Evolutionary conservation across 2,113 vertebrate species (phyloP), one percentile per base, ranked within the genome.

Genomic region (Gorsachius goisagi): DNA sequence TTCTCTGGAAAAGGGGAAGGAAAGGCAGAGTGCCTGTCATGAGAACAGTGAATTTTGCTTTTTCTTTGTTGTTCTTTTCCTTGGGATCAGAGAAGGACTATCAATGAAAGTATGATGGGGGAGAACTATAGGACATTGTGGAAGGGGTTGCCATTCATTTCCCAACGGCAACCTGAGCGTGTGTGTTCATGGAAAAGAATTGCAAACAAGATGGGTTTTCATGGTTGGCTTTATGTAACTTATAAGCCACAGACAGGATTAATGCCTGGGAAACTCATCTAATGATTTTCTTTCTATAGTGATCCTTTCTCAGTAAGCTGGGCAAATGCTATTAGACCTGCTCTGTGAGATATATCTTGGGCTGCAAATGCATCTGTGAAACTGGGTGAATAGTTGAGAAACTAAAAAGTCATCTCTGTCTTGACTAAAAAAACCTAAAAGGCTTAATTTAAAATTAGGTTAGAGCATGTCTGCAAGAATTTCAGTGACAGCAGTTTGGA

Each of bases 361-460:
- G 28, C 47, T 87, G 35, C 52, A 93, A 85, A 79, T 82, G 45
- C 26, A 17, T 33, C 69, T 79, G 44, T 56, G 69, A 91, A 86
- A 45, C 39, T 75, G 37, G 15, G 21, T 5, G 5, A 91, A 81
- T 72, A 78, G 60, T 26, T 60, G 39, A 92, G 33, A 24, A 89
- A 44, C 60, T 63, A 24, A 89, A 63, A 92, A 86, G 21, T 50
- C 11, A 28, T 87, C 44, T 68, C 56, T 81, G 21, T 71, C 68
- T 87, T 91, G 59, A 60, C 18, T 81, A 12, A 78, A 62, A 62
- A 73, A 69, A 12, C 3, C 3, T 13, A 35, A 50, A 89, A 71
- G 62, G 20, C 47, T 92, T 86, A 84, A 72, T 92, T 82, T 87
- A 79, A 79, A 95, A 95, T 94, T 60, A 91, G 39, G 15, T 78